Base-by-base conservation (phyloP, 1,140 invertebrate genomes). In the Maniola jurtina region DNA sequence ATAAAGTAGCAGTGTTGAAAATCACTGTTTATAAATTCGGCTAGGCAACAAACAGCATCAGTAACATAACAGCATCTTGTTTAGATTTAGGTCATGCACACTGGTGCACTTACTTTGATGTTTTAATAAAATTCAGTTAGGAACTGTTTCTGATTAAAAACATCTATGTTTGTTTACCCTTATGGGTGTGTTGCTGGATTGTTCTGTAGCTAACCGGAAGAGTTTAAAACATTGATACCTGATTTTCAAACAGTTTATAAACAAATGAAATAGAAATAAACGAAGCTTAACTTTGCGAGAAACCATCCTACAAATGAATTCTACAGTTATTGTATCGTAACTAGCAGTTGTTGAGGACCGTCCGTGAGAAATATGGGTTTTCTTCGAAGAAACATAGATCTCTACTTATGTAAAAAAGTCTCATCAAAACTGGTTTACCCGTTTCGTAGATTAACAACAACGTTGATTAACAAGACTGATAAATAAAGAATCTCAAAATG, bases 11-110 rank as follows among this genome's bases (percentile, higher is more conserved):
- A 25, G 1, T 25, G 25, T 25, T 25, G 25, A 25, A 25, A 25
- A 25, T 25, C 25, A 4, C 25, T 25, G 25, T 25, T 25, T 13
- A 45, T 45, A 11, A n/a, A 11, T 45, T 11, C 9, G 0, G 5
- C 2, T 45, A n/a, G 40, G 3, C 6, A 42, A 42, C 3, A 9
- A 42, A 6, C 3, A 42, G 40, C 11, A 42, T 6, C 40, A 42
- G 40, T 60, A 60, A 47, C 34, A 33, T 45, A 34, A 48, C 47
- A 48, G 34, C 33, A 48, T 48, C 48, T 52, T 65, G 64, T 65
- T 65, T 60, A 4, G 64, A 60, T 54, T 65, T 54, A 10, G 57
- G 47, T 65, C 64, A 65, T 25, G 48, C 64, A 45, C 35, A 35
- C 36, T 47, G 8, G 13, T 45, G n/a, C 34, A 36, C 9, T 45